Evolutionary conservation across 2,797 vertebrate species (phyloP), one percentile per base, ranked within the genome.

Genomic region (Pangasius mekongensis): DNA sequence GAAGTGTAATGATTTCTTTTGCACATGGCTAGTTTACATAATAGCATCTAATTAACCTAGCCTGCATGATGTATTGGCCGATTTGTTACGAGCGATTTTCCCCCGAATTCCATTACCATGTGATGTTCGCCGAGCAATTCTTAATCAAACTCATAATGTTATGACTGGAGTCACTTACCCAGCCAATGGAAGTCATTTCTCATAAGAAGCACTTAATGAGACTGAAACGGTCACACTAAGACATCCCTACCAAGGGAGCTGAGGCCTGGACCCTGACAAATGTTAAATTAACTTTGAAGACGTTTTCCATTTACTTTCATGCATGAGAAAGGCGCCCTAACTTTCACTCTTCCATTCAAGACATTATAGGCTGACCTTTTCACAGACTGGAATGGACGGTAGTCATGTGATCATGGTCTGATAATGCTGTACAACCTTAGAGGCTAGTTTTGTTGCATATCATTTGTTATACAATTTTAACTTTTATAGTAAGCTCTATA

Each of bases 111-210:
- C 92, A 93, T 92, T 93, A 91, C 89, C 86, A 86, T 89, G 88
- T 93, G 91, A 94, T 93, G 90, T 92, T 92, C 84, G n/a, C 64
- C 88, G 86, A 84, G 88, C 85, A 87, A 90, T 92, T 94, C 90
- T 94, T 93, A 93, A 94, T 95, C 93, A 94, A 92, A 93, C 90
- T 91, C 91, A 91, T 92, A 93, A 93, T 92, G 91, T 93, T 93
- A 92, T 92, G 89, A 93, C 90, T 91, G 88, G 67, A 94, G 91
- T 94, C 92, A 92, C 58, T 93, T 91, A 91, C 87, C 89, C 86
- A 64, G 88, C 86, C 84, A 89, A 90, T 87, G 89, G 91, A 87
- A 91, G 93, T 92, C 93, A 91, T 94, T 91, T 87, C 92, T 94
- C 93, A 93, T 91, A 76, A 71, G 80, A 67, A 85, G 60, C 67